Conservation (phyloP, 64 coral and sea anemone species). For the Actinia equina region DNA sequence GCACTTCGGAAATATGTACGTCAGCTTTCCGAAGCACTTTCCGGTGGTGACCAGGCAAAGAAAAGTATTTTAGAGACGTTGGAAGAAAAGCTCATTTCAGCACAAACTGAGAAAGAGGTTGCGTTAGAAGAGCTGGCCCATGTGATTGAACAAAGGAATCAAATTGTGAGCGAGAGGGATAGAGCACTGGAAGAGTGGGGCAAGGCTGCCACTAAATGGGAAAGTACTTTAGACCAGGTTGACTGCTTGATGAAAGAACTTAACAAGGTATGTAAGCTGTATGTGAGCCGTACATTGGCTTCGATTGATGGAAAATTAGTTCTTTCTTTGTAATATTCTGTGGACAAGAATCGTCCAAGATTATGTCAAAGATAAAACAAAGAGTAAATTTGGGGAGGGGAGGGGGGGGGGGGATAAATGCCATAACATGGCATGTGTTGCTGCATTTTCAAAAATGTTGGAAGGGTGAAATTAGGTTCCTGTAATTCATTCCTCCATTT, state of each 20-base stretch:
- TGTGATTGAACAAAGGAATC: slow-evolving; percentile 84
- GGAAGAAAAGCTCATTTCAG: slow-evolving; percentile 73
- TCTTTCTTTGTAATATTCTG: no score
- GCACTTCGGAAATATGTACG: slow-evolving; percentile 78
- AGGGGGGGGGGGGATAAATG: no score
- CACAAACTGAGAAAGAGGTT: slow-evolving; percentile 88
- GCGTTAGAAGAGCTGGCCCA: slow-evolving; percentile 77
- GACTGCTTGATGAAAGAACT: slow-evolving; percentile 89
- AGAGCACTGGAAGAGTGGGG: slow-evolving; percentile 97
- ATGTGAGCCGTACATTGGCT: background rate
- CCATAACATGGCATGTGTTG: no score
- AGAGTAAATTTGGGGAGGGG: no score
- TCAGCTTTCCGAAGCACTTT: slow-evolving; percentile 67
- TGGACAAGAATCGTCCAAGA: no score
- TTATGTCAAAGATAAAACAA: no score
- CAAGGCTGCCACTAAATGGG: slow-evolving; percentile 91
- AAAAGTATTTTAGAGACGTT: slow-evolving; percentile 79
- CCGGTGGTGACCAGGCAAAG: slow-evolving; percentile 46
- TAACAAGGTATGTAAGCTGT: slow-evolving; percentile 58
- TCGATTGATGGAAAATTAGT: no score
- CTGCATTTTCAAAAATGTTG: no score
- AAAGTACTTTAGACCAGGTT: slow-evolving; percentile 90
- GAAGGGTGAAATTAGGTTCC: no score
- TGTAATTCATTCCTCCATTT: no score
- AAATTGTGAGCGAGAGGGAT: slow-evolving; percentile 68